These are phyloP conservation scores for Henricia sp. DNA, from an alignment of 53 echinoderm and acorn worm genomes.

Conservation along the genomic window DNA sequence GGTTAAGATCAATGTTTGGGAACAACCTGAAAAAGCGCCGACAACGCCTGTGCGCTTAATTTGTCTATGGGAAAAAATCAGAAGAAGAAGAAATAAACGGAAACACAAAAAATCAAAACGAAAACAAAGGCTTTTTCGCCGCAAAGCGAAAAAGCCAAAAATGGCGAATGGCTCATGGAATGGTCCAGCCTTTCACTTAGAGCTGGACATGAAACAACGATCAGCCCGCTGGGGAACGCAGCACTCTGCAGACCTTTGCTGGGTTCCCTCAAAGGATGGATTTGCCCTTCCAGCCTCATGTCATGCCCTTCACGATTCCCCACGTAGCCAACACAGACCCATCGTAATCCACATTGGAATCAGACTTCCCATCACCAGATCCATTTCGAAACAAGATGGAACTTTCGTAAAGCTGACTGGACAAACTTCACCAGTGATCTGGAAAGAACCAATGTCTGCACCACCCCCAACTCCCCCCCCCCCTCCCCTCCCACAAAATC, in stretches of 20 bases:
- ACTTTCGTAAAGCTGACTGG: constrained; percentile 14
- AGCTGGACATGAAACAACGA: neutral
- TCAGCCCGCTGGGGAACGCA: neutral
- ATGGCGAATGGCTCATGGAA: neutral
- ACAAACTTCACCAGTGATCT: neutral
- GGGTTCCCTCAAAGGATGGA: neutral
- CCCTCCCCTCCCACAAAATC: too few relatives aligned
- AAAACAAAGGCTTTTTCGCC: too few relatives aligned
- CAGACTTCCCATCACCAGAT: neutral
- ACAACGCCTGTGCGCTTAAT: too few relatives aligned
- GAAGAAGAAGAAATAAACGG: too few relatives aligned
- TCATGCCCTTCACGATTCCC: neutral
- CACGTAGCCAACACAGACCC: constrained; percentile 17
- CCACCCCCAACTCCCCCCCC: neutral
- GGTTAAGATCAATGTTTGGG: too few relatives aligned
- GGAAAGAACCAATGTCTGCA: neutral
- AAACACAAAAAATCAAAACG: too few relatives aligned
- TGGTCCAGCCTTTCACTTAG: neutral
- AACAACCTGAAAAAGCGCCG: too few relatives aligned
- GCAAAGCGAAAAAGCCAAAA: neutral
- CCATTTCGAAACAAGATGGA: neutral
- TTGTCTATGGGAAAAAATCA: too few relatives aligned
- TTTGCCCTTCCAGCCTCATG: neutral
- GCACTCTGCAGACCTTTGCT: constrained; percentile 16
- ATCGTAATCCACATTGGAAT: neutral